These are phyloP conservation scores for Andrena dorsata DNA, from an alignment of 2,888 invertebrate species.

Conservation along the genomic window DNA sequence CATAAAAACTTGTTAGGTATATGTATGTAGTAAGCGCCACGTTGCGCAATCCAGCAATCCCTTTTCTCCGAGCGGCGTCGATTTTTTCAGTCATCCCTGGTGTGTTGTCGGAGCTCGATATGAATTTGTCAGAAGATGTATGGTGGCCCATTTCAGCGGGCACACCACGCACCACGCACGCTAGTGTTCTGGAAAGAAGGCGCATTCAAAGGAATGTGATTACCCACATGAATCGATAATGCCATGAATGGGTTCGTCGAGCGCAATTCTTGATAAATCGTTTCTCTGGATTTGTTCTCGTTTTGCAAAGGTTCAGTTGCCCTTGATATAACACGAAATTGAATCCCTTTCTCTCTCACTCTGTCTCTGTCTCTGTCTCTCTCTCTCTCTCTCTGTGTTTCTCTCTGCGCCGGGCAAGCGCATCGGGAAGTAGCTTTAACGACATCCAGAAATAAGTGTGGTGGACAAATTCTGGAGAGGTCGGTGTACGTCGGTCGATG, in stretches of 20 bases:
- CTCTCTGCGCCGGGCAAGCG: background rate
- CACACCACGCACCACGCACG: background rate
- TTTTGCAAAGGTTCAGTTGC: background rate
- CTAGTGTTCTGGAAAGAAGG: too few species aligned
- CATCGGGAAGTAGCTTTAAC: conserved; percentile 16
- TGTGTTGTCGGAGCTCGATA: background rate
- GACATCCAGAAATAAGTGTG: conserved; percentile 45
- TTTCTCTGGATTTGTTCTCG: too few species aligned
- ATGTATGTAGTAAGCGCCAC: background rate
- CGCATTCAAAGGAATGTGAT: too few species aligned
- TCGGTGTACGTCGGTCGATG: conserved; percentile 39
- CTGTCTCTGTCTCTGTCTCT: background rate
- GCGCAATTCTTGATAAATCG: background rate
- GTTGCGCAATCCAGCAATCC: background rate
- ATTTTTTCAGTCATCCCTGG: background rate
- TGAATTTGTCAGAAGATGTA: background rate
- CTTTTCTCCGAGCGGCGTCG: background rate
- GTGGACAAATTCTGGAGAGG: conserved; percentile 41
- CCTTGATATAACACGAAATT: conserved; percentile 15
- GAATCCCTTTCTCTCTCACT: background rate
- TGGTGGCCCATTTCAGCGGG: background rate
- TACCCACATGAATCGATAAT: background rate
- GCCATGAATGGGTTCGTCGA: background rate
- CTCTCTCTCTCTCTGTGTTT: background rate
- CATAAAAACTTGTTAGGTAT: background rate